Evolutionary conservation across 2,888 invertebrate species (phyloP), one percentile per base, ranked within the genome.

Genomic region (Herminia tarsipennalis): DNA sequence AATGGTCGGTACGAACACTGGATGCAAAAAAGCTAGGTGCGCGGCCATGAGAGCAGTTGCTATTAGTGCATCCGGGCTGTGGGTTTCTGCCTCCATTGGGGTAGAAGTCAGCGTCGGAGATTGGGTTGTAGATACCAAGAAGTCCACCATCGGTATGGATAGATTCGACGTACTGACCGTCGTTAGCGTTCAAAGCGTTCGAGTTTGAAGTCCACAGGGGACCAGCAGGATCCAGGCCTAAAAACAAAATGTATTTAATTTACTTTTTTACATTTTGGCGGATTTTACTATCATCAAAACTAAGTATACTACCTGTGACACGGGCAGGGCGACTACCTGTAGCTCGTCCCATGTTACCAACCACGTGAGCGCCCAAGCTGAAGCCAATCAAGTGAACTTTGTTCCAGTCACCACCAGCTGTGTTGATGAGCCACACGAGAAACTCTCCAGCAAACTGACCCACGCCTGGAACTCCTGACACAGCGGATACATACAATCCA

Each of bases 211-310:
- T 66, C 84, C 85, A 89, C 3, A 33, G 17, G 3, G 88, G 88
- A 2, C 83, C 81, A 16, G 89, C 87, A 1, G 88, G 87, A 50
- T 88, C 89, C 40, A 88, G 53, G 40, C 86, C 88, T 87, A 22
- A 38, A 40, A 52, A 12, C n/a, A 35, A 8, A 14, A 20, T 13
- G 13, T 13, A 5, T 13, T 5, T n/a, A n/a, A n/a, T n/a, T n/a
- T n/a, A 32, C 3, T 20, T 5, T 20, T 0, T 21, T 12, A 21
- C n/a, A 24, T 16, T 21, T n/a, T n/a, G n/a, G n/a, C n/a, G n/a
- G 1, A 24, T 10, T 6, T 16, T 16, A 35, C 5, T 22, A 33
- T 21, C 18, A 8, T 8, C 1, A 8, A 20, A 1, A 1, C 6
- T 0, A 5, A 10, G 5, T 10, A 10, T 6, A 43, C 57, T 22